Evolutionary conservation across 2,113 vertebrate genomes (phyloP), one percentile per base, ranked within the genome.

Genomic region (Oryzias woworae): DNA sequence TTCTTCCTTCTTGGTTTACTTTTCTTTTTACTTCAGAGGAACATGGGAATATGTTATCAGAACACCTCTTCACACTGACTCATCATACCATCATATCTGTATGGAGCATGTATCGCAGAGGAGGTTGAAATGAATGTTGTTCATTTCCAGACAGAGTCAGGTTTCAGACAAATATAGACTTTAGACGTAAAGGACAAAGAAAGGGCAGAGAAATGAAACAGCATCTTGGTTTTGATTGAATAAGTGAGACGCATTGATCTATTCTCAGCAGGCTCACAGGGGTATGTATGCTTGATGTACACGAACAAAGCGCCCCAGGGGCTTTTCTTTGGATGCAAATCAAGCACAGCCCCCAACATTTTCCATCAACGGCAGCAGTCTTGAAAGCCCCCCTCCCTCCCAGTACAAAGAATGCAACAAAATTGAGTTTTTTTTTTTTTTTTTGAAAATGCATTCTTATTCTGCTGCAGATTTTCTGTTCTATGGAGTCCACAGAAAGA

Each of bases 231-330:
- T 26, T 22, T 49, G 23, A 78, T 66, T 42, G 14, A 78, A 63
- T 62, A n/a, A 65, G 44, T 47, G 20, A 24, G 20, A 59, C 54
- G 17, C 26, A 57, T n/a, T 36, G 64, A 75, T 75, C 44, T 68
- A 22, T 62, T 71, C 73, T 77, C 76, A 71, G 69, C 52, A 1
- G 20, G 62, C n/a, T 66, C 20, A 26, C 13, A 31, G 41, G 12
- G 10, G 56, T 48, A 28, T 23, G 53, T 62, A 5, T 44, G 44
- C 46, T 36, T 36, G 36, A 47, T 12, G 10, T 41, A 57, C 26
- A 43, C 20, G 17, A 15, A 65, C 43, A 59, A 48, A 45, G 57
- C 22, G 14, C 56, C 42, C 4, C 47, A 13, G 47, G 57, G 68
- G 51, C 47, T 8, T 3, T 64, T 47, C 61, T 62, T n/a, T 61